Conservation (phyloP, 2,888 invertebrate genomes). For the Gandaritis pyraliata region DNA sequence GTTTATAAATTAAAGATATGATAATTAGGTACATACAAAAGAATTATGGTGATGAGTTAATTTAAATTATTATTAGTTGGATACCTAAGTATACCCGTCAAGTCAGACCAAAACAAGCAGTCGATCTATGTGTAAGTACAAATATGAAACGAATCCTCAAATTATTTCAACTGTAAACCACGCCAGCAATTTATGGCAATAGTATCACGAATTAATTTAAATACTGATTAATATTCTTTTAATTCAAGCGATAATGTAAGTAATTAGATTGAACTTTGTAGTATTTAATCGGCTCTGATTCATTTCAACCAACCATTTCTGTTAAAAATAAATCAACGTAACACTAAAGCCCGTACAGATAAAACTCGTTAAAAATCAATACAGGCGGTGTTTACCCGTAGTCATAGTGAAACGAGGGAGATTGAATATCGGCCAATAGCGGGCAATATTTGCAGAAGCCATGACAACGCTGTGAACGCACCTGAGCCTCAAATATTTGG, state of each 20-base stretch:
- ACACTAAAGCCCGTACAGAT: conserved; percentile 28
- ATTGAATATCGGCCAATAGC: conserved; percentile 63
- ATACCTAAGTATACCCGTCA: too few species aligned
- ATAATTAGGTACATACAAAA: too few species aligned
- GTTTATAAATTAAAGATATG: too few species aligned
- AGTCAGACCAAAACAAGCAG: too few species aligned
- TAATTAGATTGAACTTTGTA: not conserved
- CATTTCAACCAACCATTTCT: conserved; percentile 10
- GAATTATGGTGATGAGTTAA: too few species aligned
- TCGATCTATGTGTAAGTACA: too few species aligned
- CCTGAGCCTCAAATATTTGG: conserved; percentile 60
- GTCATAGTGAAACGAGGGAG: conserved; percentile 67
- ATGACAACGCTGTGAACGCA: conserved; percentile 61
- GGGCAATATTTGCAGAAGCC: conserved; percentile 59
- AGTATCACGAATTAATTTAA: not conserved
- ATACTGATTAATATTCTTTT: conserved; percentile 11
- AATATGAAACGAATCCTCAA: not conserved
- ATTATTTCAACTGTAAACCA: not conserved
- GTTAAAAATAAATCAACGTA: conserved; percentile 6
- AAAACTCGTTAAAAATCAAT: conserved; percentile 67
- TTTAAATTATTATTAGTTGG: too few species aligned
- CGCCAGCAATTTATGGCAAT: not conserved
- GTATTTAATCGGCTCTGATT: not conserved
- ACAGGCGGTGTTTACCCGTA: conserved; percentile 66
- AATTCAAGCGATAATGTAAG: conserved; percentile 3